phyloP scores from a whole-genome alignment of 2,888 invertebrate genomes.

The Eurois occulta region DNA sequence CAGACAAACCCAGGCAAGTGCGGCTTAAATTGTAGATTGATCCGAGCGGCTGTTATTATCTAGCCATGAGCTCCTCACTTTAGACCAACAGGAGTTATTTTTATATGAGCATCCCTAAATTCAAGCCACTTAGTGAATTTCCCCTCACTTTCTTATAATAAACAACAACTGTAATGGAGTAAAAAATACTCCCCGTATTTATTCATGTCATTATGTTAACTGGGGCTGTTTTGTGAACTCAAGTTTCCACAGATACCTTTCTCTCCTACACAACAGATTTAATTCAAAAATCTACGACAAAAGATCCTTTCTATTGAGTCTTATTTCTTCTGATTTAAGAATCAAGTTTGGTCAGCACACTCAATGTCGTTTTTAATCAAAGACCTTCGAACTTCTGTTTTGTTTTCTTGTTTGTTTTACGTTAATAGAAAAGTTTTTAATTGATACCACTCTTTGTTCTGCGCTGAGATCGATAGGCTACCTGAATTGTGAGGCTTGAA shows the following conservation, averaged over 20 bases:
- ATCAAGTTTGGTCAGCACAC: slow-evolving; percentile 69
- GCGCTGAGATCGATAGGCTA: slow-evolving; percentile 64
- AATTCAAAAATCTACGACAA: slow-evolving; percentile 68
- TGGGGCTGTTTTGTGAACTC: slow-evolving; percentile 65
- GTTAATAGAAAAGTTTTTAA: slow-evolving; percentile 83
- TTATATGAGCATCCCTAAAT: background rate
- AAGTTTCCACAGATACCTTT: slow-evolving; percentile 64
- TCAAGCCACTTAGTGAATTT: background rate
- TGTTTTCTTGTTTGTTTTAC: slow-evolving; percentile 78
- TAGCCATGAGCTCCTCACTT: no score
- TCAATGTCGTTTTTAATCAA: slow-evolving; percentile 80
- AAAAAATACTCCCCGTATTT: slow-evolving; percentile 59
- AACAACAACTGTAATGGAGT: slow-evolving; percentile 47
- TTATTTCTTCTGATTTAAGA: slow-evolving; percentile 71
- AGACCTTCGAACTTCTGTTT: slow-evolving; percentile 78
- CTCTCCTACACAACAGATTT: slow-evolving; percentile 73
- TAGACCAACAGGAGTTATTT: background rate
- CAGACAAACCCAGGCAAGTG: no score
- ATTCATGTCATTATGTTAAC: slow-evolving; percentile 67
- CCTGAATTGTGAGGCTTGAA: slow-evolving; percentile 46
- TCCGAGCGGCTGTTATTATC: no score
- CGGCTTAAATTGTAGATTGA: no score
- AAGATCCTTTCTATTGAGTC: slow-evolving; percentile 66
- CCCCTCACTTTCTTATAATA: slow-evolving; percentile 2
- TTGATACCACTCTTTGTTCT: slow-evolving; percentile 76